These are phyloP conservation scores for Watsonalla cultraria DNA, from an alignment of 2,888 invertebrate genomes.

Conservation along the genomic window DNA sequence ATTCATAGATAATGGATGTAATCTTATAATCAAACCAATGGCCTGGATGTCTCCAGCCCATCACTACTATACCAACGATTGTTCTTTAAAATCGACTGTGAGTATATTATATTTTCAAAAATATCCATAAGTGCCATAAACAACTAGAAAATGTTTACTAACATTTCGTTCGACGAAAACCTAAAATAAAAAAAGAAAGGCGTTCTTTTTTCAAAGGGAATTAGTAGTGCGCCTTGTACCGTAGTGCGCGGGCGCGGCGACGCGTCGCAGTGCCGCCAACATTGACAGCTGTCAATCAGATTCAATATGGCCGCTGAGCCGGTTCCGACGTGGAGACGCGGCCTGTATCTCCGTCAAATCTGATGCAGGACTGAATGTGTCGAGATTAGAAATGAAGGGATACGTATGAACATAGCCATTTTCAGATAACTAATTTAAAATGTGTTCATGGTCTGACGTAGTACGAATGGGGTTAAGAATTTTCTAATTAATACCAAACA, in stretches of 20 bases:
- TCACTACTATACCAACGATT: too few relatives aligned
- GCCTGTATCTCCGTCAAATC: slow-evolving; percentile 51
- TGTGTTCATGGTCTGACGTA: too few relatives aligned
- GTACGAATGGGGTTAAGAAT: too few relatives aligned
- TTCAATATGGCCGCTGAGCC: slow-evolving; percentile 72
- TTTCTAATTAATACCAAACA: too few relatives aligned
- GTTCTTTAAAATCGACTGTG: too few relatives aligned
- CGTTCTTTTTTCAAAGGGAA: slow-evolving; percentile 43
- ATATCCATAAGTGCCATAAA: slow-evolving; percentile 2
- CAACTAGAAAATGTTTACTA: neutral
- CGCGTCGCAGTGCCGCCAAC: slow-evolving; percentile 75
- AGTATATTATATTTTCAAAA: neutral
- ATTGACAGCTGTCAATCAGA: slow-evolving; percentile 78
- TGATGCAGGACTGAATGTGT: slow-evolving; percentile 25
- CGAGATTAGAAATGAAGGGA: slow-evolving; percentile 27
- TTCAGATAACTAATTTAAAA: too few relatives aligned
- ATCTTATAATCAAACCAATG: too few relatives aligned
- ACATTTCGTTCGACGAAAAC: slow-evolving; percentile 7
- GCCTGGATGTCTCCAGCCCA: too few relatives aligned
- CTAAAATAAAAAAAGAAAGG: slow-evolving; percentile 14
- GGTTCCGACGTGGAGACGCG: slow-evolving; percentile 50
- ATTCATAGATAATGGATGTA: too few relatives aligned
- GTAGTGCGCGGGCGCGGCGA: slow-evolving; percentile 61
- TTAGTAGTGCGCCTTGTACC: slow-evolving; percentile 52
- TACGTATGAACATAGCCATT: neutral